Base-by-base conservation (phyloP, 2,888 invertebrate species). In the Tridacna gigas region DNA sequence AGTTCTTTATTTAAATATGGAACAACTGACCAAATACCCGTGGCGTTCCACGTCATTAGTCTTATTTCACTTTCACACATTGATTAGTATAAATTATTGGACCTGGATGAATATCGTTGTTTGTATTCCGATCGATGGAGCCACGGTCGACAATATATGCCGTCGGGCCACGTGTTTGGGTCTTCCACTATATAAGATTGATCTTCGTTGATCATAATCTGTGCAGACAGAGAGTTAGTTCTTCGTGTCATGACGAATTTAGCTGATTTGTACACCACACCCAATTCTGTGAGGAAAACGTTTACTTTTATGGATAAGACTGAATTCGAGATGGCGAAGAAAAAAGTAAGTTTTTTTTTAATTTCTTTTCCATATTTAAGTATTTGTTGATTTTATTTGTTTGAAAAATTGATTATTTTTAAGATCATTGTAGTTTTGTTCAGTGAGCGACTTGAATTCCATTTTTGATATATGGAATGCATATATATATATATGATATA, bases 101-200 rank as follows among this genome's bases (percentile, higher is more conserved):
- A 63, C 22, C 11, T 18, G 22, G 15, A 22, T 63, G 22, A 11
- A n/a, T n/a, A 63, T 22, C 77, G 25, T 48, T 65, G 48, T 67
- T 20, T 66, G 56, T 77, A 77, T 25, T 77, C 69, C 0, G 56
- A 20, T 48, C 22, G 5, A 9, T 71, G 60, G 1, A 78, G 25
- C 78, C 78, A 78, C 0, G 61, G 78, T 9, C 78, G 78, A 45
- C 71, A 71, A 47, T 9, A 71, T 7, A 71, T 28, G 2, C 78
- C 78, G 11, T 28, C 25, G 18, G 78, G 78, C 71, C 78, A 71
- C 0, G 37, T 56, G 37, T 28, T n/a, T 45, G 13, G 20, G 26
- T 78, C 60, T 47, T 78, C 78, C 5, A 78, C 28, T 18, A 37
- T 51, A n/a, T 37, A 1, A 1, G 69, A 22, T 2, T 78, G 71